phyloP scores from a whole-genome alignment of 2,113 vertebrate species.

The Sebastes fasciatus region DNA sequence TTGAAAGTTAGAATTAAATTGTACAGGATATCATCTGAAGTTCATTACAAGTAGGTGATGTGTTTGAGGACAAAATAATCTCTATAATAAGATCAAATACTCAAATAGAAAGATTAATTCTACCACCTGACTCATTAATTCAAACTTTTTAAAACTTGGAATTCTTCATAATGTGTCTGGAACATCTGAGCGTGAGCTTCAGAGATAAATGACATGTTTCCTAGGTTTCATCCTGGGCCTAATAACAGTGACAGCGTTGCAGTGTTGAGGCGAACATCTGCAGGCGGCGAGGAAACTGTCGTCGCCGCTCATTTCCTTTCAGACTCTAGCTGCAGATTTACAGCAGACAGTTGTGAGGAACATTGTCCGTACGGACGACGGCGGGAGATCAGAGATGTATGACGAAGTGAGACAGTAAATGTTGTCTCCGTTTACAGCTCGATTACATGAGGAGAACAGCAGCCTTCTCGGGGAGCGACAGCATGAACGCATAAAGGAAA shows the following conservation, averaged over 20 bases:
- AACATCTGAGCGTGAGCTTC: not conserved
- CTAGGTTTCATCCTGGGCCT: not conserved
- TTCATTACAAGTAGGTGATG: not conserved
- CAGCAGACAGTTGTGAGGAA: constrained; percentile 43
- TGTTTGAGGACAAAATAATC: not conserved
- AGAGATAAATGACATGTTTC: not conserved
- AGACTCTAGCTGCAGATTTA: constrained; percentile 61
- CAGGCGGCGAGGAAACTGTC: constrained; percentile 37
- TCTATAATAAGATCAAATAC: not conserved
- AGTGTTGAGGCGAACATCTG: constrained; percentile 51
- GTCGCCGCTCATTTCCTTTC: constrained; percentile 53
- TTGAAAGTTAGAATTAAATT: not conserved
- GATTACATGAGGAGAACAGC: constrained; percentile 23
- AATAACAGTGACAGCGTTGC: not conserved
- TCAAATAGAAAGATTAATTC: not conserved
- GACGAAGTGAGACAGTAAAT: constrained; percentile 41
- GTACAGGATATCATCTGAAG: not conserved
- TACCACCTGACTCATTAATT: not conserved
- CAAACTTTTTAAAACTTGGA: not conserved
- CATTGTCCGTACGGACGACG: constrained; percentile 19
- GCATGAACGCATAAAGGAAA: not conserved
- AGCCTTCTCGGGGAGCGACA: constrained; percentile 18
- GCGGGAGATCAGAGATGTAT: constrained; percentile 50
- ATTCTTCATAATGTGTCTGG: not conserved
- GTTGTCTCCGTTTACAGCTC: constrained; percentile 61